Evolutionary conservation across 2,888 invertebrate genomes (phyloP).

Genomic region (Dyspetes luteomarginatus): DNA sequence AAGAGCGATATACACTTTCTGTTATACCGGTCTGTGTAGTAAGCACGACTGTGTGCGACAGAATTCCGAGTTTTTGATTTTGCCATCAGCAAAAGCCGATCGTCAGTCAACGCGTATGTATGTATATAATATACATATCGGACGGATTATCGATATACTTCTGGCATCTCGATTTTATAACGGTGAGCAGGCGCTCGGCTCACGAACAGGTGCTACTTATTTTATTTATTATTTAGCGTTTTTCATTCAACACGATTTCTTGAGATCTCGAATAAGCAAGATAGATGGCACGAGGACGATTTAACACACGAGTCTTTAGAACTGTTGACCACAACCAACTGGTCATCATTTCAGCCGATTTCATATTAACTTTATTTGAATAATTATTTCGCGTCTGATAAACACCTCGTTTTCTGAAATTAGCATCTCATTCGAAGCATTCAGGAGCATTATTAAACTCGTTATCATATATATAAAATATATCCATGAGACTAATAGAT

Average conservation of each 20-base stretch:
- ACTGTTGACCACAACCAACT: slow-evolving; percentile 54
- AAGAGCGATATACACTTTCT: neutral
- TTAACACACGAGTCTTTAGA: slow-evolving; percentile 5
- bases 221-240: slow-evolving; percentile 9
- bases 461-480: slow-evolving; percentile 26
- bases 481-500: neutral
- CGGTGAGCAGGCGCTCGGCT: slow-evolving; percentile 38
- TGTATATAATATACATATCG: neutral
- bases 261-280: slow-evolving; percentile 35
- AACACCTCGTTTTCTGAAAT: slow-evolving; percentile 51
- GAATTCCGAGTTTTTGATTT: slow-evolving; percentile 38
- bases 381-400: slow-evolving; percentile 53
- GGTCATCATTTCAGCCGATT: slow-evolving; percentile 51
- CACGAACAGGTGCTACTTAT: slow-evolving; percentile 43
- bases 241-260: slow-evolving; percentile 1
- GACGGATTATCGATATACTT: slow-evolving; percentile 48
- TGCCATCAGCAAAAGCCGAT: slow-evolving; percentile 4
- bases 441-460: slow-evolving; percentile 43
- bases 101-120: neutral
- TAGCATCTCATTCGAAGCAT: slow-evolving; percentile 37
- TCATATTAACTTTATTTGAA: slow-evolving; percentile 54
- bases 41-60: neutral
- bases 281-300: slow-evolving; percentile 31
- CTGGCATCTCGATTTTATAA: slow-evolving; percentile 51
- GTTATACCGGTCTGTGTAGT: slow-evolving; percentile 42